Evolutionary conservation across 2,888 invertebrate genomes (phyloP), one percentile per base, ranked within the genome.

Genomic region (Thera obeliscata): DNA sequence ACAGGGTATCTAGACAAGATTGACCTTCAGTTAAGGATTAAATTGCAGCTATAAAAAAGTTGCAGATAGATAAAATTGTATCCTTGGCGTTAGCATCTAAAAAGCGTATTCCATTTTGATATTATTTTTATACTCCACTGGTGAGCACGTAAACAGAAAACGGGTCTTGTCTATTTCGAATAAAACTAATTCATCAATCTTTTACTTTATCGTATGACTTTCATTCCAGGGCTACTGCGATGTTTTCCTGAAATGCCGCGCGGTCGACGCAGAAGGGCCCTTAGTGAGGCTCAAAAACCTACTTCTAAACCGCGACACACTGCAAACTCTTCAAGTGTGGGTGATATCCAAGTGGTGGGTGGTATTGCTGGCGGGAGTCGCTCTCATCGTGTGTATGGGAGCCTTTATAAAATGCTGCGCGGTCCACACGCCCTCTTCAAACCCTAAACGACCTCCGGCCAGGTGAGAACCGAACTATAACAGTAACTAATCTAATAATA

Each of bases 381-480:
- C 95, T 67, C 97, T 99, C 84, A 96, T 99, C 64, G 96, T 99
- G 78, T 96, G 98, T 82, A 99, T 99, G 99, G 99, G 98, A 64
- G 94, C 98, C 67, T 99, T 99, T 89, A 99, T 99, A 83, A 99
- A 99, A 89, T 99, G 99, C 89, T 99, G 99, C 90, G 99, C 99
- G 43, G 99, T 99, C 62, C 99, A 99, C 91, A 99, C 99, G 64
- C 99, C 99, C 38, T 98, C 98, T 67, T 98, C 98, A 72, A 99
- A 99, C 95, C 99, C 99, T 5, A 99, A 99, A 89, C 97, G 98
- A 81, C 97, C 98, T 64, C 98, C 99, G 0, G 99, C 99, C 8
- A 95, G 98, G 94, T 93, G 56, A 58, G 61, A 59, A 52, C 11
- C 9, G 11, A 52, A 50, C 50, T 46, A 22, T 22, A 9, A 48